Evolutionary conservation across 2,113 vertebrate genomes (phyloP).

Genomic region (Elachura formosa): DNA sequence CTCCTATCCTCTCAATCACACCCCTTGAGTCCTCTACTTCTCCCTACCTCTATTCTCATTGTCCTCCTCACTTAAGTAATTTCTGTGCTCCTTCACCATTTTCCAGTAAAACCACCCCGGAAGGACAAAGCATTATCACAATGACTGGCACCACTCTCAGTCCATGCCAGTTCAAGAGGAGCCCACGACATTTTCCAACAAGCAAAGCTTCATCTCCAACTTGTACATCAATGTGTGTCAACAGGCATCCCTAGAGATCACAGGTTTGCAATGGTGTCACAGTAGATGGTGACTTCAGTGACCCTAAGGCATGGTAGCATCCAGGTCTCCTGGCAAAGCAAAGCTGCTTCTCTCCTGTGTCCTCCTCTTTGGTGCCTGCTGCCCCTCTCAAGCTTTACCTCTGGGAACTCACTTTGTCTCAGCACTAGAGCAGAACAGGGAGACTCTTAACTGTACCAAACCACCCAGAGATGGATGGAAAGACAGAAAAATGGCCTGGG

Average conservation of each 20-base stretch:
- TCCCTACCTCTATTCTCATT: background rate
- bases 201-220: background rate
- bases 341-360: background rate
- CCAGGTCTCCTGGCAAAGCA: background rate
- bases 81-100: background rate
- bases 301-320: background rate
- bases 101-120: background rate
- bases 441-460: background rate
- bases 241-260: background rate
- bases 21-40: background rate
- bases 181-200: background rate
- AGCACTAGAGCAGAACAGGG: background rate
- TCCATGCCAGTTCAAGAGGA: background rate
- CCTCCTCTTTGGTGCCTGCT: background rate
- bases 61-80: background rate
- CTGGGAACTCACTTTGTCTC: background rate
- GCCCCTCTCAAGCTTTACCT: background rate
- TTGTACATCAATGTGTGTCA: accelerated
- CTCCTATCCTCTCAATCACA: background rate
- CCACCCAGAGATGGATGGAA: background rate
- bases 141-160: background rate
- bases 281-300: background rate
- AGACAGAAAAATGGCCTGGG: background rate
- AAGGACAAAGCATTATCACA: background rate
- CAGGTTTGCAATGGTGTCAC: background rate